A percentile compares a stretch with the other conserved stretches of the same genome.
Conservation (phyloP, 2,113 vertebrate species). For the Macquaria ambigua region DNA sequence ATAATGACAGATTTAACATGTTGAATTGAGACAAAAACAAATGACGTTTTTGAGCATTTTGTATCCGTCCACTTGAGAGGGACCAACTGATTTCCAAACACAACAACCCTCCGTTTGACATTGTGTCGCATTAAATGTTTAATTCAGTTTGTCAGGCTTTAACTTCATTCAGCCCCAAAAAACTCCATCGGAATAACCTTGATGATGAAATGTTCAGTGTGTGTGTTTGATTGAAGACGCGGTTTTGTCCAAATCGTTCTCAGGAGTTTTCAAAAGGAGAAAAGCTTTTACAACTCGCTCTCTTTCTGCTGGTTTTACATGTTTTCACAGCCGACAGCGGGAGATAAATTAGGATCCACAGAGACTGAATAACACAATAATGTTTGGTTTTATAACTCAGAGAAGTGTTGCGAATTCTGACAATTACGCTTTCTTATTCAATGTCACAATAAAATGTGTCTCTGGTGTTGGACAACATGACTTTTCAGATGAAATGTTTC, state of each 20-base stretch:
- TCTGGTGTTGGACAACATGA: not conserved
- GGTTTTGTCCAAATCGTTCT: not conserved
- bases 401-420: slow-evolving; percentile 4
- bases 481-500: not conserved
- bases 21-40: not conserved
- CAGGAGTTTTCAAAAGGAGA: slow-evolving; percentile 16
- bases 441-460: not conserved
- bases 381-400: not conserved
- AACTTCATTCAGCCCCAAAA: slow-evolving; percentile 14
- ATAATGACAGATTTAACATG: not conserved
- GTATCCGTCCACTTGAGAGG: not conserved
- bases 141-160: slow-evolving; percentile 7
- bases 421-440: not conserved
- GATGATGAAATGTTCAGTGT: slow-evolving; percentile 16
- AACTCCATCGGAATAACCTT: slow-evolving; percentile 36
- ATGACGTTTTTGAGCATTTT: not conserved
- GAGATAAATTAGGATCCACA: not conserved
- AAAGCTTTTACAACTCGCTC: slow-evolving; percentile 31
- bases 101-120: not conserved
- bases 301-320: slow-evolving; percentile 28
- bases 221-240: not conserved
- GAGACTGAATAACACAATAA: not conserved
- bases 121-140: slow-evolving; percentile 1
- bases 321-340: slow-evolving; percentile 9
- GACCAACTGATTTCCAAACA: slow-evolving; percentile 17